phyloP scores from a whole-genome alignment of 2,797 vertebrate species.

The Sebastes ruberrimus region DNA sequence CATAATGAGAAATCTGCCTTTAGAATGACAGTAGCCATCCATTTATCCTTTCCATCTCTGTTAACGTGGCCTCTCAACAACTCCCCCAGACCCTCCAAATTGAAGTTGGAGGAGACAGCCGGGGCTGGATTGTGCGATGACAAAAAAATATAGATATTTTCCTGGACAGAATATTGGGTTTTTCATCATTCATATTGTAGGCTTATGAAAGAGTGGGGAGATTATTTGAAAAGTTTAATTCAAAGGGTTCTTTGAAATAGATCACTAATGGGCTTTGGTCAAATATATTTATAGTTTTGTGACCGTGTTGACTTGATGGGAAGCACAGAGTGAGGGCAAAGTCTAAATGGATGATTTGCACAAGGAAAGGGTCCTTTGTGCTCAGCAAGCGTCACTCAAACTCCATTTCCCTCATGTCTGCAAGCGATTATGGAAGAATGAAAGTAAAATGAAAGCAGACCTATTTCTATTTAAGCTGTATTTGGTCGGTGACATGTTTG shows the following conservation, averaged over 20 bases:
- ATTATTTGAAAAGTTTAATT: constrained; percentile 55
- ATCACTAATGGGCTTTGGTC: constrained; percentile 45
- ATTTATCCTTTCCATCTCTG: constrained; percentile 61
- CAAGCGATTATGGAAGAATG: constrained; percentile 49
- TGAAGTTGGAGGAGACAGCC: constrained; percentile 40
- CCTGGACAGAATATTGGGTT: constrained; percentile 38
- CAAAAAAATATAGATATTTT: constrained; percentile 46
- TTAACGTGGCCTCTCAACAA: constrained; percentile 29
- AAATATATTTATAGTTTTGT: constrained; percentile 58
- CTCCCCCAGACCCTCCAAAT: constrained; percentile 42
- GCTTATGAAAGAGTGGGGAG: constrained; percentile 32
- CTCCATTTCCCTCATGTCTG: constrained; percentile 49
- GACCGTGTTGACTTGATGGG: constrained; percentile 46
- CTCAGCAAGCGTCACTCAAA: constrained; percentile 34
- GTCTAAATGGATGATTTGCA: constrained; percentile 51
- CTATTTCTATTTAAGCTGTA: constrained; percentile 50
- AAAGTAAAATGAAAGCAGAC: constrained; percentile 52
- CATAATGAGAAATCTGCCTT: constrained; percentile 75
- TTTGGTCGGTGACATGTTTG: constrained; percentile 54
- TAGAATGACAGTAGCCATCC: constrained; percentile 66
- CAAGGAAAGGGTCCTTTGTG: constrained; percentile 42
- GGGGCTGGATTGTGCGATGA: constrained; percentile 37
- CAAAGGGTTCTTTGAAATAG: constrained; percentile 32
- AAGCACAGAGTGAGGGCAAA: constrained; percentile 31
- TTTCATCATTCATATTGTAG: constrained; percentile 49